Percentiles rank a stretch among this genome's conserved stretches.
Evolutionary conservation across 2,113 vertebrate species (phyloP).

Genomic region (Amphilophus citrinellus): DNA sequence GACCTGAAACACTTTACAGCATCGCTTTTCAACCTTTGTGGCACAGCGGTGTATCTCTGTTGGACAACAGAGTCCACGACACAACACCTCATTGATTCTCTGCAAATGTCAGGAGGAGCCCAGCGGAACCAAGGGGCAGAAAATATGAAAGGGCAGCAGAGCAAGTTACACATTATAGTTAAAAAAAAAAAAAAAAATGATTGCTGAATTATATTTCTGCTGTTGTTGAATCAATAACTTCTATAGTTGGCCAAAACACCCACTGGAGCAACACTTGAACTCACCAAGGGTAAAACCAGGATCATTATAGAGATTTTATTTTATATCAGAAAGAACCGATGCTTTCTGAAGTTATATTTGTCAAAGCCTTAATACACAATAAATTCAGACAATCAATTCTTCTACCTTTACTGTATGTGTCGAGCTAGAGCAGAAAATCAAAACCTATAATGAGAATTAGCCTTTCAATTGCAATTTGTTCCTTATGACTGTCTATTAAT

Average conservation of each 20-base stretch:
- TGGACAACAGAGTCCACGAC: conserved; percentile 38
- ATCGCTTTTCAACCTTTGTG: conserved; percentile 41
- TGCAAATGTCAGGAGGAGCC: conserved; percentile 58
- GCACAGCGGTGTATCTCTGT: conserved; percentile 40
- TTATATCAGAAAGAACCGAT: not conserved
- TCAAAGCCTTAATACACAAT: not conserved
- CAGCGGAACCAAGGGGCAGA: not conserved
- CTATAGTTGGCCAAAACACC: not conserved
- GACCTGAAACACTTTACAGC: conserved; percentile 1
- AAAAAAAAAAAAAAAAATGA: not conserved
- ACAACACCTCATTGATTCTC: conserved; percentile 51
- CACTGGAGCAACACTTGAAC: not conserved
- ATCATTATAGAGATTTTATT: not conserved
- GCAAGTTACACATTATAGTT: not conserved
- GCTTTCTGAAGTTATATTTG: not conserved
- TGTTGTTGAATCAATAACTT: not conserved
- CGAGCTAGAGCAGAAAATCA: not conserved
- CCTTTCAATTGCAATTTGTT: not conserved
- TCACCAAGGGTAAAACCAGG: not conserved
- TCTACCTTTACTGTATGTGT: not conserved
- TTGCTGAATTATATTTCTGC: not conserved
- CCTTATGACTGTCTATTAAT: not conserved
- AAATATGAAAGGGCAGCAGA: conserved; percentile 38
- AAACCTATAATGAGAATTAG: not conserved
- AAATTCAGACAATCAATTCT: not conserved